Conservation (phyloP, 2,888 invertebrate species). For the Aporophyla nigra region DNA sequence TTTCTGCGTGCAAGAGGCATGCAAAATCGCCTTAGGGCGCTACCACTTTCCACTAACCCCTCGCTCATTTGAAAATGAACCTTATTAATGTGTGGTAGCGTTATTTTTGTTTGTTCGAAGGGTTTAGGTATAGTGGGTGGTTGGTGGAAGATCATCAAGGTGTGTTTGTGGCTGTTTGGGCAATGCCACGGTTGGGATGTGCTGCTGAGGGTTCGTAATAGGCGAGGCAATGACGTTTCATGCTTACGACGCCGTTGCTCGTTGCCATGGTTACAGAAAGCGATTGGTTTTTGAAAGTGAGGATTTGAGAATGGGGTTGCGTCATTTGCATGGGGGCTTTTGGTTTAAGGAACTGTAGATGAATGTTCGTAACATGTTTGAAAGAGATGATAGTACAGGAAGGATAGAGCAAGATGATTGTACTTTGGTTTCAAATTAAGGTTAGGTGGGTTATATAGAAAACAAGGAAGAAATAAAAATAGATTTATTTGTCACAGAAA, state of each 20-base stretch:
- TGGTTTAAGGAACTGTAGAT: background rate
- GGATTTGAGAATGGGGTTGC: slow-evolving; percentile 8
- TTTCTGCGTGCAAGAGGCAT: slow-evolving; percentile 80
- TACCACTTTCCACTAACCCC: slow-evolving; percentile 60
- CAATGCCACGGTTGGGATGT: slow-evolving; percentile 57
- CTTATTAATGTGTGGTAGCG: background rate
- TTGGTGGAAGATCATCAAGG: slow-evolving; percentile 59
- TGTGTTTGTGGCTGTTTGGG: slow-evolving; percentile 67
- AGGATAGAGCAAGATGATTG: background rate
- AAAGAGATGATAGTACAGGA: background rate
- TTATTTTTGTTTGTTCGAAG: background rate
- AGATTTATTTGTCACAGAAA: too few species aligned
- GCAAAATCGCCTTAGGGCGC: slow-evolving; percentile 75
- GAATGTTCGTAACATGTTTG: background rate
- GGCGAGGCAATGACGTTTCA: slow-evolving; percentile 73
- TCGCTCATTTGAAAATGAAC: slow-evolving; percentile 12
- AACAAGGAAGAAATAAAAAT: too few species aligned
- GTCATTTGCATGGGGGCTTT: slow-evolving; percentile 14
- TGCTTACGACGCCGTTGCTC: slow-evolving; percentile 53
- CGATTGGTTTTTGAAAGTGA: slow-evolving; percentile 59
- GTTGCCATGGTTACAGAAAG: slow-evolving; percentile 61
- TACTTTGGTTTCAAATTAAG: background rate
- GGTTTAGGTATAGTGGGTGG: slow-evolving; percentile 30
- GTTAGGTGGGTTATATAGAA: background rate
- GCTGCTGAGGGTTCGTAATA: slow-evolving; percentile 72